Base-by-base conservation (phyloP, 1,140 invertebrate genomes). In the Samia ricini region DNA sequence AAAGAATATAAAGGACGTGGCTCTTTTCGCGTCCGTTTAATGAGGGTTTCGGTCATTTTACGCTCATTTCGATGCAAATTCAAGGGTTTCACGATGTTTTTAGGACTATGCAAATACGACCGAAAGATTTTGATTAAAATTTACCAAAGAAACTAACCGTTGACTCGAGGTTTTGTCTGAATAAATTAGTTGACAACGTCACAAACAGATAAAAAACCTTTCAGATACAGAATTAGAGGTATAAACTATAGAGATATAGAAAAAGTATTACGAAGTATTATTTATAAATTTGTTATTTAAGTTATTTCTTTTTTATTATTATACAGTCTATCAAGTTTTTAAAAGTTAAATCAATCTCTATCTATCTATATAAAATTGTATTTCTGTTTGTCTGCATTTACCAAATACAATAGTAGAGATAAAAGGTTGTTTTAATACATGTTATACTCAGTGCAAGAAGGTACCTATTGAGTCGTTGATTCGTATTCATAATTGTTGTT, bases 61-160 rank as follows among this genome's bases (percentile, higher is more conserved):
- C 78, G 77, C 76, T 81, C 81, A 78, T 87, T 87, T 80, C 78
- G 66, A 85, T 84, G 82, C 77, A 85, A 85, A 87, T 85, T 87
- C 74, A 68, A 82, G 83, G 79, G 75, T 79, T 74, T 75, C 75
- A 71, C 72, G 70, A 76, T 80, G 72, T 83, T 87, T 77, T 75
- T 80, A 77, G 72, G 70, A 64, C 76, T 87, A 83, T 87, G 82
- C 73, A 83, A 85, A 87, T 83, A 77, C 65, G 65, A 73, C 74
- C 72, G 64, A 68, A 80, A 83, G 81, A 79, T 82, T 86, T 79
- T 86, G 81, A 84, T 86, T 83, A 81, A 84, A 84, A 80, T 79
- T 81, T 80, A 83, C 78, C 74, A 71, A n/a, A 55, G 52, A 55
- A 55, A 55, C 52, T 55, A 55, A 22, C 52, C 15, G 52, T 55